Evolutionary conservation across 2,797 vertebrate species (phyloP).

Genomic region (Enteromius thamalakanensis): DNA sequence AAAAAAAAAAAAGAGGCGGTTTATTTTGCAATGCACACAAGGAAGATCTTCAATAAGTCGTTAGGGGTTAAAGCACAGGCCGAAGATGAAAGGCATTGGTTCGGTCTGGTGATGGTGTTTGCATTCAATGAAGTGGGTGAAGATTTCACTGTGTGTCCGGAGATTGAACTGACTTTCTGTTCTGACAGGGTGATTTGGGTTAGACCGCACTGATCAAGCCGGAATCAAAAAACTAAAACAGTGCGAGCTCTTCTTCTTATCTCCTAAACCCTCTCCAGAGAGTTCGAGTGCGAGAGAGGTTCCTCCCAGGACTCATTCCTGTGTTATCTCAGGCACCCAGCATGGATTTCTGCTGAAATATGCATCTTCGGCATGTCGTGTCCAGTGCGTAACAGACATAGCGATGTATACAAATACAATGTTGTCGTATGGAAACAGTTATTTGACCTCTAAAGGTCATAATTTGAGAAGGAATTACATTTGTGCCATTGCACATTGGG

Average conservation of each 20-base stretch:
- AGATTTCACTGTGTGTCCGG: constrained; percentile 15
- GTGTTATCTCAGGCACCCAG: constrained; percentile 20
- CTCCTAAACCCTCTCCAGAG: not conserved
- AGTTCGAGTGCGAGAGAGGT: not conserved
- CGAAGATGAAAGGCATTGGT: not conserved
- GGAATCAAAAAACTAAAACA: constrained; percentile 26
- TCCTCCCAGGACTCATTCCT: constrained; percentile 16
- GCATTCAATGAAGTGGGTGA: not conserved
- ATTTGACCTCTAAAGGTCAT: not conserved
- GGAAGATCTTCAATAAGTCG: not conserved
- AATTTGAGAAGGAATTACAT: constrained; percentile 16
- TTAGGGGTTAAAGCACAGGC: not conserved
- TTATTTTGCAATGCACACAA: not conserved
- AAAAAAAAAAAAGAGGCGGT: not conserved
- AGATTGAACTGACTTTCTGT: constrained; percentile 27
- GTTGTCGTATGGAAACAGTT: not conserved
- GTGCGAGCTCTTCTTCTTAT: constrained; percentile 20
- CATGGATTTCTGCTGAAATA: constrained; percentile 4
- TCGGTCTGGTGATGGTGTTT: not conserved
- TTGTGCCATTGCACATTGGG: not conserved
- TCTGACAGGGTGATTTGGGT: constrained; percentile 2
- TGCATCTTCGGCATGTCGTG: not conserved
- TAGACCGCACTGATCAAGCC: not conserved
- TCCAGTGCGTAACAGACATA: not conserved
- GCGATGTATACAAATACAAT: not conserved